Base-by-base conservation (phyloP, 1,140 invertebrate species). In the Gonatopus flavifemur region DNA sequence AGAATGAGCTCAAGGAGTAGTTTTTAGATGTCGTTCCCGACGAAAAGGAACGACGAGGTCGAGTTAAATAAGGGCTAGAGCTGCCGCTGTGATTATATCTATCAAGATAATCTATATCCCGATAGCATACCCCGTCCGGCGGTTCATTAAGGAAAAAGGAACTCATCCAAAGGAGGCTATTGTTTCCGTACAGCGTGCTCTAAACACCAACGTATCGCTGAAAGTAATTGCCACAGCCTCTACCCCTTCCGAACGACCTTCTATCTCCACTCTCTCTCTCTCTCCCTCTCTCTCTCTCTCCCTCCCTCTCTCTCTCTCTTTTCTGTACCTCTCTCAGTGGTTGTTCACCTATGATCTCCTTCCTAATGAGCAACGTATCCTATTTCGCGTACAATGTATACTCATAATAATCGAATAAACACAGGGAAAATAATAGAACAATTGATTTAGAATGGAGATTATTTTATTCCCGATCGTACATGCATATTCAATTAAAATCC, bases 101-200 rank as follows among this genome's bases (percentile, higher is more conserved):
- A n/a, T n/a, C n/a, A n/a, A n/a, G n/a, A n/a, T 64, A 61, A 66
- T 64, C 52, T 59, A 46, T 50, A 60, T 69, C 57, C 67, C 55
- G 55, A 66, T 65, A 56, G 57, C 40, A 41, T 19, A n/a, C n/a
- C n/a, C n/a, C 32, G 49, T 54, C 50, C 44, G 46, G 63, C 51
- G 57, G 57, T 59, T 66, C 67, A 66, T 69, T 67, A 64, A 54
- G 61, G 59, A 60, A 57, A 66, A 61, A 62, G 55, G 36, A 62
- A 61, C 52, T 46, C 53, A 57, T 58, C 59, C 25, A 39, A 41
- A 50, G 47, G 52, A 60, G 43, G 49, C 57, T 38, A 55, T 55
- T 60, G 56, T 44, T 40, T 56, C 6, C 59, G 21, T 55, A 22
- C 37, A 33, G 25, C 32, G 31, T 55, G 43, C 35, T 46, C 46